Percentiles rank a stretch among this genome's conserved stretches.
phyloP scores from a whole-genome alignment of 2,113 vertebrate genomes.

The Dolichotis patagonum region DNA sequence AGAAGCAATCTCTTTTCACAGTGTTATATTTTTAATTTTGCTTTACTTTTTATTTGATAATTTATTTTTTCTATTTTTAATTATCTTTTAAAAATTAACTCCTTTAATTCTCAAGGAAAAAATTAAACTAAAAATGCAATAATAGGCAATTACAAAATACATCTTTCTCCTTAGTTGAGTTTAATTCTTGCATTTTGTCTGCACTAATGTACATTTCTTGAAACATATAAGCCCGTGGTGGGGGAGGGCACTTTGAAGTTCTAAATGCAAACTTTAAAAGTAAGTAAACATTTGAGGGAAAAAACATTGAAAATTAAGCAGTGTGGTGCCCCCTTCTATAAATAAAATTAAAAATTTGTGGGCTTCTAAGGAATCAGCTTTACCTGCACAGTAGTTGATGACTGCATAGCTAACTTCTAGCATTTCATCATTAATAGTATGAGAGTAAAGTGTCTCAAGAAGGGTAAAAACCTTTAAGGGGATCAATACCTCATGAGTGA shows the following conservation, averaged over 20 bases:
- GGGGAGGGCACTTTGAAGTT: background rate
- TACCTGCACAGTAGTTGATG: background rate
- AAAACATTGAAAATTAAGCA: slow-evolving; percentile 11
- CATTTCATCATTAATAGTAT: background rate
- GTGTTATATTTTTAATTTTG: background rate
- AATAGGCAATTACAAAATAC: background rate
- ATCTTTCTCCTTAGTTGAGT: background rate
- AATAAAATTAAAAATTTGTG: background rate
- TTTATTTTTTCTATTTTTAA: background rate
- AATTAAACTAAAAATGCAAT: background rate
- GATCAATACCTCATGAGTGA: background rate
- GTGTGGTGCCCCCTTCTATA: background rate
- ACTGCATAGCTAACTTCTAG: background rate
- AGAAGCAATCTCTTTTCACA: background rate
- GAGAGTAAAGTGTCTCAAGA: background rate
- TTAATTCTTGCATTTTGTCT: background rate
- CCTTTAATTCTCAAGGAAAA: background rate
- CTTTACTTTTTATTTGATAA: background rate
- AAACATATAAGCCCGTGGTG: background rate
- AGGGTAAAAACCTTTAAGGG: background rate
- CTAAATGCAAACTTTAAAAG: background rate
- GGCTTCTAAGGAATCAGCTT: background rate
- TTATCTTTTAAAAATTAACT: slow-evolving; percentile 21
- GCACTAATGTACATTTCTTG: background rate
- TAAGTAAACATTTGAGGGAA: background rate